These are phyloP conservation scores for Caenorhabditis uteleia DNA, from an alignment of 2,888 invertebrate species.

Conservation along the genomic window DNA sequence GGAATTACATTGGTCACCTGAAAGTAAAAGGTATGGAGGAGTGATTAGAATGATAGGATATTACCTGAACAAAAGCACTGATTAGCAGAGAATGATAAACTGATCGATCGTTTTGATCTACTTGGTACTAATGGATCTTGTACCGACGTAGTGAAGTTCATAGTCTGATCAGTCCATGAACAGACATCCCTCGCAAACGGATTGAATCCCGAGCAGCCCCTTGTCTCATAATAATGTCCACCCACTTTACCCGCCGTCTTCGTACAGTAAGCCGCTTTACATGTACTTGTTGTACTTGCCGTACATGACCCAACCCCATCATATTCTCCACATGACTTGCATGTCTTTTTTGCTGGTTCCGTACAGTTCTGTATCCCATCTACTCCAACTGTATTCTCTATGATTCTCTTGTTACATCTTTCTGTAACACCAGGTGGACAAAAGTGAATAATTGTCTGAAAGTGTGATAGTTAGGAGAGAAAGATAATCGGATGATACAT, in stretches of 20 bases:
- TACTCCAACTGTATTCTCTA: background rate
- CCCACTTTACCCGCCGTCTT: slow-evolving; percentile 21
- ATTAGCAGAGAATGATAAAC: slow-evolving; percentile 11
- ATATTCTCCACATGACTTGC: slow-evolving; percentile 22
- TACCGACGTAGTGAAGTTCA: slow-evolving; percentile 20
- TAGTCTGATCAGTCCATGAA: slow-evolving; percentile 31
- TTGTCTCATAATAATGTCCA: slow-evolving; percentile 15
- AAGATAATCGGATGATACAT: too few species aligned
- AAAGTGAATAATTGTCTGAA: too few species aligned
- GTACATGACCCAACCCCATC: slow-evolving; percentile 22
- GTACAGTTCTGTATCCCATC: background rate
- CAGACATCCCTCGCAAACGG: slow-evolving; percentile 34
- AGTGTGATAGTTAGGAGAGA: too few species aligned
- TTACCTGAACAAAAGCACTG: slow-evolving; percentile 36
- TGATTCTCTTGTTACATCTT: background rate
- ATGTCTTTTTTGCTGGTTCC: slow-evolving; percentile 9
- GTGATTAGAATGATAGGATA: too few species aligned
- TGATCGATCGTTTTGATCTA: slow-evolving; percentile 11
- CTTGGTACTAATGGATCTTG: background rate
- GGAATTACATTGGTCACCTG: slow-evolving; percentile 31
- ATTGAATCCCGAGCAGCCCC: slow-evolving; percentile 32
- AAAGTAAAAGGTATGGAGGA: slow-evolving; percentile 5
- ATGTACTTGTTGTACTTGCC: slow-evolving; percentile 10
- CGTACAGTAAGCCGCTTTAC: slow-evolving; percentile 21
- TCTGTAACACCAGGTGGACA: too few species aligned